Percentiles rank a stretch among this genome's conserved stretches.
phyloP scores from a whole-genome alignment of 2,797 vertebrate species.

The Lepus townsendii region DNA sequence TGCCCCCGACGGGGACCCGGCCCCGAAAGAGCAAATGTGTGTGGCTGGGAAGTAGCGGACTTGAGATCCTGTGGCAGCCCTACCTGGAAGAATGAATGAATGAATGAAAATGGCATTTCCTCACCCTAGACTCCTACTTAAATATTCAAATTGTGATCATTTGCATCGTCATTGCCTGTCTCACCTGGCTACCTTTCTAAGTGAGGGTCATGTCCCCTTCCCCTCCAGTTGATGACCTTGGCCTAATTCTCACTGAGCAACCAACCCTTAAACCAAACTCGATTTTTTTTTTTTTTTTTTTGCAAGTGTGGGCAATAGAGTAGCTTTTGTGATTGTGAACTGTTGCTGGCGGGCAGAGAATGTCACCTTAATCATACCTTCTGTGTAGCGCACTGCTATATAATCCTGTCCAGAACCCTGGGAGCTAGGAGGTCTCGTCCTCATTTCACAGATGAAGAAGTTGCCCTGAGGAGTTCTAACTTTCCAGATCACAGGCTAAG shows the following conservation, averaged over 20 bases:
- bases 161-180: conserved; percentile 71
- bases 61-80: not conserved
- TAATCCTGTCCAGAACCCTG: not conserved
- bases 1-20: not conserved
- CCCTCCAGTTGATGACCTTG: conserved; percentile 78
- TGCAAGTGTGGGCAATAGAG: conserved; percentile 2
- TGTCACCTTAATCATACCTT: not conserved
- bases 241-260: conserved; percentile 67
- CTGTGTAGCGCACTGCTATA: not conserved
- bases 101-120: conserved; percentile 52
- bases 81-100: conserved; percentile 75
- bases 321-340: conserved; percentile 40
- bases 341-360: conserved; percentile 51
- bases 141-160: conserved; percentile 44
- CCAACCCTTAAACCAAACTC: not conserved
- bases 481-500: conserved; percentile 49
- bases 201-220: not conserved
- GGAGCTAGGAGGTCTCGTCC: not conserved
- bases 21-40: not conserved
- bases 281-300: conserved; percentile 60
- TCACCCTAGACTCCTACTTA: not conserved
- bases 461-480: conserved; percentile 59
- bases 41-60: conserved; percentile 39
- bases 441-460: conserved; percentile 23
- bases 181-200: conserved; percentile 37